These are phyloP conservation scores for Sternarchorhynchus goeldii DNA, from an alignment of 2,797 vertebrate species.

Conservation along the genomic window DNA sequence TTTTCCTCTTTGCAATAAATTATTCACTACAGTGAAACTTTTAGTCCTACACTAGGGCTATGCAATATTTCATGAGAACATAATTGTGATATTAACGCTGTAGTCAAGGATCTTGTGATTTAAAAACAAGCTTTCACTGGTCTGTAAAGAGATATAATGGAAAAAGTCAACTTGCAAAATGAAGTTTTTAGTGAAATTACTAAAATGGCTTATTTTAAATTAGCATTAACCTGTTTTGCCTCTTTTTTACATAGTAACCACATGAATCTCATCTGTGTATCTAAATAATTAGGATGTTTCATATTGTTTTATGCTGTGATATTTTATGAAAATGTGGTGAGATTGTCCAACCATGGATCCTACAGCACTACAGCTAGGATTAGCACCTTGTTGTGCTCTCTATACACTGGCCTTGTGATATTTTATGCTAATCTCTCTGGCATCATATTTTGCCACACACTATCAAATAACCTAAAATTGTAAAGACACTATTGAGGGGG, in stretches of 20 bases:
- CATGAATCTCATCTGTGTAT: background rate
- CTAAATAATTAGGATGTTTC: background rate
- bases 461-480: background rate
- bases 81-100: background rate
- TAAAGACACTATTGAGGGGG: slow-evolving; percentile 9
- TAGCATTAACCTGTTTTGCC: slow-evolving; percentile 6
- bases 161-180: background rate
- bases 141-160: slow-evolving; percentile 3
- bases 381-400: too few species aligned
- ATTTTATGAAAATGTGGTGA: slow-evolving; percentile 11
- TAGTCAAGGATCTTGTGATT: background rate
- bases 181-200: background rate
- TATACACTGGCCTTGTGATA: slow-evolving; percentile 11
- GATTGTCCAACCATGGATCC: background rate
- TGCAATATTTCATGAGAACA: background rate
- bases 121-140: background rate
- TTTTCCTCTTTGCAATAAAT: background rate
- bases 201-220: slow-evolving; percentile 1
- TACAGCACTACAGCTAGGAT: background rate
- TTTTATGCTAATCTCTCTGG: background rate
- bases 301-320: slow-evolving; percentile 15
- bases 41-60: background rate
- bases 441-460: background rate
- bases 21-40: background rate
- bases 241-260: slow-evolving; percentile 1